Conservation (phyloP, 2,113 vertebrate genomes). For the Craseonycteris thonglongyai region DNA sequence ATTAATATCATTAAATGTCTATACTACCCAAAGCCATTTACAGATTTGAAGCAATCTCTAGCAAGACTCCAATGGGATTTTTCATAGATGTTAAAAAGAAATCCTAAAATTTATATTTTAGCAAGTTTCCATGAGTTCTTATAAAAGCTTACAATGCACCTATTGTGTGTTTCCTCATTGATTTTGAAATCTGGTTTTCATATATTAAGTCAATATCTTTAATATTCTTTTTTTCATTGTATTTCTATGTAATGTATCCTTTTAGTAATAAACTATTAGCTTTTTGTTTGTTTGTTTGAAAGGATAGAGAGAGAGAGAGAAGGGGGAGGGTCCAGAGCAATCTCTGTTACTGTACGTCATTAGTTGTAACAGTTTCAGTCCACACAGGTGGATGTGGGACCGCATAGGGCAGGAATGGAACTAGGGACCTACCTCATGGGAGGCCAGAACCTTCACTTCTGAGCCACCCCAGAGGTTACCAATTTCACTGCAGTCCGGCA, state of each 20-base stretch:
- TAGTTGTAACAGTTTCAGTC: too few relatives aligned
- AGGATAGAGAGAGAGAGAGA: too few relatives aligned
- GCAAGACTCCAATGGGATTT: neutral
- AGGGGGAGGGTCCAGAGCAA: too few relatives aligned
- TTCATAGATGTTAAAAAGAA: neutral
- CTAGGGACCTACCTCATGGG: too few relatives aligned
- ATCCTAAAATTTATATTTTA: neutral
- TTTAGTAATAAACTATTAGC: neutral
- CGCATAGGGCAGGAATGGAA: too few relatives aligned
- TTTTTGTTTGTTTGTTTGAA: too few relatives aligned
- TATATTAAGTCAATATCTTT: neutral
- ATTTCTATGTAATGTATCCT: neutral
- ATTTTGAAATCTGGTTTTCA: neutral
- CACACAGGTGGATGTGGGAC: too few relatives aligned
- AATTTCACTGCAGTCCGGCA: too few relatives aligned
- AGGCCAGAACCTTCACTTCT: too few relatives aligned
- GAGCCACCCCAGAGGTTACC: too few relatives aligned
- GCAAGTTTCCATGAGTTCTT: neutral
- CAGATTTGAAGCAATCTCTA: neutral
- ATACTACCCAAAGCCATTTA: neutral
- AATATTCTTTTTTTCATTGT: neutral
- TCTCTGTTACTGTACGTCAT: too few relatives aligned
- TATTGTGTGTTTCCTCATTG: neutral
- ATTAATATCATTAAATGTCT: neutral
- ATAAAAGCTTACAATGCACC: neutral